Base-by-base conservation (phyloP, 2,113 vertebrate species). In the Puffinus mauretanicus region DNA sequence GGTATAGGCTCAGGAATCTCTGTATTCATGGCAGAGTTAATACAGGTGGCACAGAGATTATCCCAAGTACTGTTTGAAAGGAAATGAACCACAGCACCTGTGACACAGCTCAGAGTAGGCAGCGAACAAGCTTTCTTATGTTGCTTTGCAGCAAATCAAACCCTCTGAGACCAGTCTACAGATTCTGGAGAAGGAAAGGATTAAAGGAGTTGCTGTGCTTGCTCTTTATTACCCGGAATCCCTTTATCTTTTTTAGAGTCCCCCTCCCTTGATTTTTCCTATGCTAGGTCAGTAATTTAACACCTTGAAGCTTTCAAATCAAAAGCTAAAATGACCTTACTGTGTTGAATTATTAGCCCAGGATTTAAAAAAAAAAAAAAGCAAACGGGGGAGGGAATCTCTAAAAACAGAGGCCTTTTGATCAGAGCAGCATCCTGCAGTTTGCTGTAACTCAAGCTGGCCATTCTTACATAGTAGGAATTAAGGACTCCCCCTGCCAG, bases 321-420 rank as follows among this genome's bases (percentile, higher is more conserved):
- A 97, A 97, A 98, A 97, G 88, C 87, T 96, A 97, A 97, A 98
- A 97, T 97, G 70, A 98, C 94, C 54, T 66, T 93, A 96, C 93
- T 90, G 64, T 81, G 91, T 93, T 97, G 96, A 98, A 98, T 97
- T 97, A 98, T 97, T 98, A 97, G 93, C 65, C 72, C 38, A 87
- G 91, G 94, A 97, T 96, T 96, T 55, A 87, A 96, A 94, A 92
- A 96, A 90, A 80, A 42, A 90, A 95, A 86, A 58, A 77, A 60
- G 34, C 54, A 79, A 93, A 80, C 10, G 3, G 18, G 34, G 3
- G 34, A 60, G 7, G 12, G 73, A 72, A 76, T 73, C 94, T 96
- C 75, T 95, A 93, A 98, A 98, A 98, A 98, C 97, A 98, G 97
- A 98, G 88, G 93, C 85, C 98, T 98, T 98, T 98, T 98, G 98